Percentiles rank a stretch among this genome's conserved stretches.
Evolutionary conservation across 2,888 invertebrate genomes (phyloP).

Genomic region (Rhabditoides inermis): DNA sequence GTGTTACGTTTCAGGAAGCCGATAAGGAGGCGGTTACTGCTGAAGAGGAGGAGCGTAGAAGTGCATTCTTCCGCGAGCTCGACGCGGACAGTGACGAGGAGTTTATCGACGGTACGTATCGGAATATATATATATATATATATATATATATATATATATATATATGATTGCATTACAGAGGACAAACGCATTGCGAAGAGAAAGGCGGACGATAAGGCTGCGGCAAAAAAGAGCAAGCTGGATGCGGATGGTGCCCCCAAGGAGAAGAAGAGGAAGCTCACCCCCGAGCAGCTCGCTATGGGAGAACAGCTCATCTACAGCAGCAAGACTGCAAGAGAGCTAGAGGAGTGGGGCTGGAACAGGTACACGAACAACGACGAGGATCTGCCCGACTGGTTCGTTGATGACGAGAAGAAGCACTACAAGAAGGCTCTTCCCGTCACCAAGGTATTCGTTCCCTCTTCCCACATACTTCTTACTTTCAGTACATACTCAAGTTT

Average conservation of each 20-base stretch:
- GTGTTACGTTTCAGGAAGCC: too few species aligned
- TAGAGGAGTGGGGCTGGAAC: constrained; percentile 50
- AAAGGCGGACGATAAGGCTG: constrained; percentile 1
- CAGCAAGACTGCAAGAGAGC: constrained; percentile 78
- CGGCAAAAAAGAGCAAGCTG: neutral
- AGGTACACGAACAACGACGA: constrained; percentile 80
- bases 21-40: too few species aligned
- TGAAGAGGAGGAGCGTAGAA: too few species aligned
- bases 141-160: neutral
- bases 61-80: too few species aligned
- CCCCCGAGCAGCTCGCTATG: constrained; percentile 79
- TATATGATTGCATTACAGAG: too few species aligned
- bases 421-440: constrained; percentile 76
- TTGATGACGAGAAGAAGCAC: constrained; percentile 81
- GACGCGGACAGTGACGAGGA: too few species aligned
- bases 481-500: too few species aligned
- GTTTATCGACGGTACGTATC: too few species aligned
- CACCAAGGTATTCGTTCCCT: constrained; percentile 50
- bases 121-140: too few species aligned
- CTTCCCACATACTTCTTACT: too few species aligned
- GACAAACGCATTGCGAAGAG: constrained; percentile 5
- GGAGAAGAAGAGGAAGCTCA: constrained; percentile 60
- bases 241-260: neutral
- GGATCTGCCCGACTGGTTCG: constrained; percentile 89
- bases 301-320: constrained; percentile 84